Evolutionary conservation across 1,140 invertebrate genomes (phyloP).

Genomic region (Heterodera schachtii): DNA sequence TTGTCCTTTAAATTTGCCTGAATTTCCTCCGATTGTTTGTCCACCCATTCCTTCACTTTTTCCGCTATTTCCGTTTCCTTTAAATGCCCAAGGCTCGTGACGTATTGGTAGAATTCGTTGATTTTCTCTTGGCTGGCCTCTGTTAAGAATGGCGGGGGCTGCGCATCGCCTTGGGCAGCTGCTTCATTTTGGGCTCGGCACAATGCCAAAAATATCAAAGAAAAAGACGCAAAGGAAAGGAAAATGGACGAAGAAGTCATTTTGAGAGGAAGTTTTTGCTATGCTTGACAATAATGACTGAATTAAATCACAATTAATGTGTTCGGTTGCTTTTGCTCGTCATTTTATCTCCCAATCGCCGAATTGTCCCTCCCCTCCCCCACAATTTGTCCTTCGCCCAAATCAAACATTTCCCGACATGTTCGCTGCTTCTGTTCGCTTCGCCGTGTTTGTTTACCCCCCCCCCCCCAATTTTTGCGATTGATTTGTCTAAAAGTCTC

Average conservation of each 20-base stretch:
- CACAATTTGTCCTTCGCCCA: too few species aligned
- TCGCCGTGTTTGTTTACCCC: neutral
- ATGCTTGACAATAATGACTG: too few species aligned
- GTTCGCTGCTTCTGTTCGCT: too few species aligned
- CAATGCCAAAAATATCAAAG: neutral
- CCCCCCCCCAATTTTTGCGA: neutral
- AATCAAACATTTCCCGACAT: too few species aligned
- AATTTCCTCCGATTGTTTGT: slow-evolving; percentile 12
- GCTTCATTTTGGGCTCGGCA: neutral
- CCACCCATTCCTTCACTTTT: slow-evolving; percentile 27
- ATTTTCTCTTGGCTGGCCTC: slow-evolving; percentile 2
- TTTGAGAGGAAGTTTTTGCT: neutral
- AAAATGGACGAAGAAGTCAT: neutral
- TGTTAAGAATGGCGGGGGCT: slow-evolving; percentile 8
- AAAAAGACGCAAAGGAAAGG: neutral
- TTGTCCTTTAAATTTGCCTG: slow-evolving; percentile 5
- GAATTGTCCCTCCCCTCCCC: too few species aligned
- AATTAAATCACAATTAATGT: too few species aligned
- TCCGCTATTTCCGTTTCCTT: slow-evolving; percentile 17
- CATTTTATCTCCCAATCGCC: too few species aligned
- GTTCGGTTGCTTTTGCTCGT: too few species aligned
- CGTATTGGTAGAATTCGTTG: slow-evolving; percentile 18
- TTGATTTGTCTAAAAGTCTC: neutral
- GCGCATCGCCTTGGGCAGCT: neutral
- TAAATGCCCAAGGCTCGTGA: neutral